These are phyloP conservation scores for Delichon dasypus DNA, from an alignment of 2,797 vertebrate genomes.

Conservation along the genomic window DNA sequence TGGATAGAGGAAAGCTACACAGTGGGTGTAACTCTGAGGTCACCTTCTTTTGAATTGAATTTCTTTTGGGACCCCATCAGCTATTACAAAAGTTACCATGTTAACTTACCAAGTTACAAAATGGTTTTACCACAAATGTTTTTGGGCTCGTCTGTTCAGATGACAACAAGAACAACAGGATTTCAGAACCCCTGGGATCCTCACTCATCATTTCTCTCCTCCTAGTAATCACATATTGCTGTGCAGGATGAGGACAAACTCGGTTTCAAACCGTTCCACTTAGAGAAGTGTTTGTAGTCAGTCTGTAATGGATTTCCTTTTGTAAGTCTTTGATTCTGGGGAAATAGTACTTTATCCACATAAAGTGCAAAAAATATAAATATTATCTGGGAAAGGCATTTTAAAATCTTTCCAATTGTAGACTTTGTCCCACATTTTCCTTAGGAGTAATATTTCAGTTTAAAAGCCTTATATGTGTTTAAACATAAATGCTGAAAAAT, in stretches of 20 bases:
- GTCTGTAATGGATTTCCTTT: neutral
- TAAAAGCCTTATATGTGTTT: neutral
- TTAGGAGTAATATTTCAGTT: neutral
- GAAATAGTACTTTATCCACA: neutral
- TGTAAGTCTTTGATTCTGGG: neutral
- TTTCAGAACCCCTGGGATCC: neutral
- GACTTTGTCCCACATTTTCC: neutral
- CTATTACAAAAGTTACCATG: neutral
- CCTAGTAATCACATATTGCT: neutral
- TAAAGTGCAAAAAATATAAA: neutral
- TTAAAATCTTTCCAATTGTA: neutral
- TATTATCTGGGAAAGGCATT: neutral
- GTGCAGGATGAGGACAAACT: neutral
- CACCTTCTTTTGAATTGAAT: neutral
- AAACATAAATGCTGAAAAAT: constrained; percentile 1
- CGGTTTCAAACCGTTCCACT: neutral
- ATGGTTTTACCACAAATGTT: neutral
- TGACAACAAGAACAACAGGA: neutral
- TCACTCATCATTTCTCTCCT: neutral
- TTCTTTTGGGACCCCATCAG: neutral
- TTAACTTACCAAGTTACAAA: neutral
- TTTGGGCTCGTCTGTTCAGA: neutral
- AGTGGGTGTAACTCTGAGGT: neutral
- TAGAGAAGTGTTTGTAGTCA: neutral
- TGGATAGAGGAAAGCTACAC: neutral